These are phyloP conservation scores for Sericinus montela DNA, from an alignment of 2,888 invertebrate species.

Conservation along the genomic window DNA sequence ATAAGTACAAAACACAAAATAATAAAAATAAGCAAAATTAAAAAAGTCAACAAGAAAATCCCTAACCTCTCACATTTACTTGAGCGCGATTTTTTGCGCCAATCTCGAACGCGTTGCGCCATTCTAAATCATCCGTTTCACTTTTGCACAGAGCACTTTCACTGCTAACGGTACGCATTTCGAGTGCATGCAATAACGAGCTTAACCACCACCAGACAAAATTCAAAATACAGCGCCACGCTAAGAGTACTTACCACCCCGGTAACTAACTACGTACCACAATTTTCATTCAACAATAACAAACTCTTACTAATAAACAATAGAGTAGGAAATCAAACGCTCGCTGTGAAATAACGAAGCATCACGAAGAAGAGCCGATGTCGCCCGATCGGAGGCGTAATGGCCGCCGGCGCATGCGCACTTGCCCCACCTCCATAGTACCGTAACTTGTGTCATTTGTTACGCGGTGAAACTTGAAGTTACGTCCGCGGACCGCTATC, in stretches of 20 bases:
- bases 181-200: neutral
- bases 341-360: neutral
- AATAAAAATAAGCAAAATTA: too few species aligned
- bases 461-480: conserved; percentile 9
- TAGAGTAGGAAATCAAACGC: neutral
- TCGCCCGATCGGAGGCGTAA: neutral
- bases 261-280: conserved; percentile 1
- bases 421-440: conserved; percentile 11
- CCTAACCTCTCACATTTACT: conserved; percentile 49
- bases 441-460: conserved; percentile 17
- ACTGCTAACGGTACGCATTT: conserved; percentile 61
- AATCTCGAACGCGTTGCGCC: conserved; percentile 58
- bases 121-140: conserved; percentile 67
- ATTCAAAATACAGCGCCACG: neutral
- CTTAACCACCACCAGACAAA: conserved; percentile 1
- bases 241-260: neutral
- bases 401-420: conserved; percentile 6
- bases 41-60: conserved; percentile 6
- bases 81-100: conserved; percentile 55
- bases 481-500: conserved; percentile 3
- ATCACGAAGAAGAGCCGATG: neutral
- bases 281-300: neutral
- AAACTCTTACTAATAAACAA: neutral
- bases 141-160: conserved; percentile 73
- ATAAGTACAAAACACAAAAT: too few species aligned